Conservation (phyloP, 2,888 invertebrate species). For the Ariolimax columbianus region DNA sequence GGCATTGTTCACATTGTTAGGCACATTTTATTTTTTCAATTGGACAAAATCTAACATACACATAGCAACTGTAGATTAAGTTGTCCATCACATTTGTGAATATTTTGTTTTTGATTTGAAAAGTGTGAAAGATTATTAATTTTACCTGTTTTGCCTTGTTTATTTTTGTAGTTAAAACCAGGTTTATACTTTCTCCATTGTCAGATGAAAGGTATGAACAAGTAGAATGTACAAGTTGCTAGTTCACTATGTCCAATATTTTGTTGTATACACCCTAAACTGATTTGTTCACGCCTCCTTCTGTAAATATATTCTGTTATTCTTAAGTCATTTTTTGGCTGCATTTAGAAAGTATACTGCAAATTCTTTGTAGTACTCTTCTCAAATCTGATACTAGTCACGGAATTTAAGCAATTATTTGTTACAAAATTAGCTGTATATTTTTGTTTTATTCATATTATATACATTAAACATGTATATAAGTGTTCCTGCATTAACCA, state of each 20-base stretch:
- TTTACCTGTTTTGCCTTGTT: too few species aligned
- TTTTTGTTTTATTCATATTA: not conserved
- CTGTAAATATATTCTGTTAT: not conserved
- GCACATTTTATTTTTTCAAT: too few species aligned
- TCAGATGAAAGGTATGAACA: not conserved
- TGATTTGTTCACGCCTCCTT: not conserved
- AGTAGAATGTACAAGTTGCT: not conserved
- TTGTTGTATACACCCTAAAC: not conserved
- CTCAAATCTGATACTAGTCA: not conserved
- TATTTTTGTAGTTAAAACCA: not conserved
- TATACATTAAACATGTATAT: not conserved
- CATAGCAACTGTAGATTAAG: too few species aligned
- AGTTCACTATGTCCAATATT: not conserved
- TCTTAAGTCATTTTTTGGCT: not conserved
- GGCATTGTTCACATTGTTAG: too few species aligned
- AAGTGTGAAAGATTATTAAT: too few species aligned
- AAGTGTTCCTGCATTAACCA: not conserved
- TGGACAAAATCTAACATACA: too few species aligned
- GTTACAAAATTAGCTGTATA: not conserved
- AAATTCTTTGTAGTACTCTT: not conserved
- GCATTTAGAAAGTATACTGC: not conserved
- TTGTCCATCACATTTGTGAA: not conserved
- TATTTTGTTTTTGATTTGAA: not conserved
- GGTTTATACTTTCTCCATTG: not conserved
- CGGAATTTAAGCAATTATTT: not conserved